A percentile compares a stretch with the other conserved stretches of the same genome.
phyloP scores from a whole-genome alignment of 2,797 vertebrate genomes.

The Setipinna tenuifilis region DNA sequence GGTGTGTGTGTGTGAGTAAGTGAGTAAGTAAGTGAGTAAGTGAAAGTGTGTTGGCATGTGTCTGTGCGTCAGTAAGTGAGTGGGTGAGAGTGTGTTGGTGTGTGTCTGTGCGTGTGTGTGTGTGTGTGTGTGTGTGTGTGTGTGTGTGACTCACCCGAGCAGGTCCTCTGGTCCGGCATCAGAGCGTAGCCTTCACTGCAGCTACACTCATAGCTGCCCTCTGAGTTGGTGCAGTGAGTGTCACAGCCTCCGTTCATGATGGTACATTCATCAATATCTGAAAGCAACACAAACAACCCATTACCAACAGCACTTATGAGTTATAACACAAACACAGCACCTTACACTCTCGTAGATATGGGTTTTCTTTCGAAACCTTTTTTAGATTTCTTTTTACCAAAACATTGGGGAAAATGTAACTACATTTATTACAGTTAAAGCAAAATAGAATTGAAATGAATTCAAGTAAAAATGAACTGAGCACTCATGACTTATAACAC shows the following conservation, averaged over 20 bases:
- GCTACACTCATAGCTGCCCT: constrained; percentile 91
- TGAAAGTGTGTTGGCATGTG: background rate
- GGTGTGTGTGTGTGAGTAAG: background rate
- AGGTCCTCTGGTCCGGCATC: constrained; percentile 87
- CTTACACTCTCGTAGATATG: background rate
- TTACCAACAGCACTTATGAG: background rate
- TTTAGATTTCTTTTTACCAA: background rate
- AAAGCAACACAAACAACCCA: background rate
- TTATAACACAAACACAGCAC: background rate
- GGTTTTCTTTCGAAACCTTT: background rate
- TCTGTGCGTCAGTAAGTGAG: background rate
- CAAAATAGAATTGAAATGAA: background rate
- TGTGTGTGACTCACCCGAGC: constrained; percentile 75
- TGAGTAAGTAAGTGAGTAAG: background rate
- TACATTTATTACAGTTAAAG: background rate
- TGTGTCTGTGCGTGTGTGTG: background rate
- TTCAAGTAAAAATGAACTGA: too few species aligned
- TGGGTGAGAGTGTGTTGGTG: background rate
- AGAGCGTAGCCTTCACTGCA: constrained; percentile 87
- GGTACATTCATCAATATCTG: constrained; percentile 91
- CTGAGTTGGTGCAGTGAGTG: constrained; percentile 88
- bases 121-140: constrained; percentile 1
- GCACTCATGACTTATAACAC: background rate
- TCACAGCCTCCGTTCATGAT: constrained; percentile 92
- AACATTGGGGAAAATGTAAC: background rate